These are phyloP conservation scores for Cephus sareptanus DNA, from an alignment of 2,888 invertebrate genomes.

Conservation along the genomic window DNA sequence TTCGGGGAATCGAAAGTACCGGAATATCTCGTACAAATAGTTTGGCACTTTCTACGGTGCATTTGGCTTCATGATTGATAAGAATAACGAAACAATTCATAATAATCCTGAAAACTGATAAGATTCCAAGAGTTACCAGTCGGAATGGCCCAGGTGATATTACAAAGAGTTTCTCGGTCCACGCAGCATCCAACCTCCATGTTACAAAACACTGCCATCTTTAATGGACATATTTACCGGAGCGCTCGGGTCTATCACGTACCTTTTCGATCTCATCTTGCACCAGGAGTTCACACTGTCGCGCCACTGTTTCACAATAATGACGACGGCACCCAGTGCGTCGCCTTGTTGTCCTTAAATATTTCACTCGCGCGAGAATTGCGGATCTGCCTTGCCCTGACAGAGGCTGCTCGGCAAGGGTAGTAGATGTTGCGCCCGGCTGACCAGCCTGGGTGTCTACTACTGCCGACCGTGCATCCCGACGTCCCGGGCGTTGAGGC, in stretches of 20 bases:
- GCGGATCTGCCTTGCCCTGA: neutral
- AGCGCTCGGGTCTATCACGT: constrained; percentile 31
- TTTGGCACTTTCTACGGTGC: neutral
- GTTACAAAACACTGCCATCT: constrained; percentile 51
- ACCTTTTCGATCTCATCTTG: constrained; percentile 54
- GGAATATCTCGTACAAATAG: neutral
- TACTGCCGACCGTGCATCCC: constrained; percentile 52
- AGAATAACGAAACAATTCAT: neutral
- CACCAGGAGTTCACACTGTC: constrained; percentile 27
- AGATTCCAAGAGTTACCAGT: neutral
- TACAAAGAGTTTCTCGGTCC: constrained; percentile 18
- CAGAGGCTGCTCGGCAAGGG: neutral
- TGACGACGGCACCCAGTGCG: neutral
- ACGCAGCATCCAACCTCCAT: constrained; percentile 44
- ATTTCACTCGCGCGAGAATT: neutral
- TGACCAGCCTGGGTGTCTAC: constrained; percentile 59
- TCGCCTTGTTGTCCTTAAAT: neutral
- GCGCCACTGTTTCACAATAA: neutral
- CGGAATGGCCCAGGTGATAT: neutral
- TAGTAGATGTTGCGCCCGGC: constrained; percentile 39
- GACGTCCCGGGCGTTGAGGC: constrained; percentile 52
- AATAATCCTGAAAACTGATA: neutral
- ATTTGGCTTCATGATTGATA: neutral
- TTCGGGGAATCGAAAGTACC: neutral
- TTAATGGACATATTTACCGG: constrained; percentile 51